These are phyloP conservation scores for Alloplasta piceator DNA, from an alignment of 2,888 invertebrate genomes.

Conservation along the genomic window DNA sequence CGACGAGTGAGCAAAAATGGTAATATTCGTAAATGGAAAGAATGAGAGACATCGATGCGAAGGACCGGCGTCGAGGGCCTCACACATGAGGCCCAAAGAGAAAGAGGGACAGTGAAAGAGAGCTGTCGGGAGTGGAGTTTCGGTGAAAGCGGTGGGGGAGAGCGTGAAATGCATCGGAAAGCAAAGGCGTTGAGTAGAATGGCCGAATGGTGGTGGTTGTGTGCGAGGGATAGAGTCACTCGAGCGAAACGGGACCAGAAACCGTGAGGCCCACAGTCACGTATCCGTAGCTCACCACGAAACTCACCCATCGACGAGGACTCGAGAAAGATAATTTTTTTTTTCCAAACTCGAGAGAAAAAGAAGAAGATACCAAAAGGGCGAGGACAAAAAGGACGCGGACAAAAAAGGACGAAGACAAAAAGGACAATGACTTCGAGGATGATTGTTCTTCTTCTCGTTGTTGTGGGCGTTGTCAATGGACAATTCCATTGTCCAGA, in stretches of 20 bases:
- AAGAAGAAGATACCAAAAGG: neutral
- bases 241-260: constrained; percentile 79
- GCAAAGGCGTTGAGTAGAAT: constrained; percentile 32
- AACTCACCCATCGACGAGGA: constrained; percentile 52
- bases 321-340: constrained; percentile 55
- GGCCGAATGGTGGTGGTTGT: constrained; percentile 72
- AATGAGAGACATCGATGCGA: too few relatives aligned
- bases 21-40: neutral
- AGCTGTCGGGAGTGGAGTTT: constrained; percentile 72
- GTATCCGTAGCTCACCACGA: constrained; percentile 71
- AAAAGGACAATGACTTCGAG: constrained; percentile 39
- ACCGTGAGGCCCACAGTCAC: constrained; percentile 71
- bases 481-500: constrained; percentile 88
- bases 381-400: neutral
- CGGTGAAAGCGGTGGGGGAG: constrained; percentile 76
- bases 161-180: constrained; percentile 77
- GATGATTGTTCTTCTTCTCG: constrained; percentile 43
- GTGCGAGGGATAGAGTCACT: constrained; percentile 71
- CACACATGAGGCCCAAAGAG: constrained; percentile 17
- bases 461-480: constrained; percentile 52
- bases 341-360: neutral
- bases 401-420: neutral
- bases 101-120: constrained; percentile 31
- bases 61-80: neutral
- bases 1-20: neutral